phyloP scores from a whole-genome alignment of 2,113 vertebrate genomes.

The Pelvicachromis taeniatus region DNA sequence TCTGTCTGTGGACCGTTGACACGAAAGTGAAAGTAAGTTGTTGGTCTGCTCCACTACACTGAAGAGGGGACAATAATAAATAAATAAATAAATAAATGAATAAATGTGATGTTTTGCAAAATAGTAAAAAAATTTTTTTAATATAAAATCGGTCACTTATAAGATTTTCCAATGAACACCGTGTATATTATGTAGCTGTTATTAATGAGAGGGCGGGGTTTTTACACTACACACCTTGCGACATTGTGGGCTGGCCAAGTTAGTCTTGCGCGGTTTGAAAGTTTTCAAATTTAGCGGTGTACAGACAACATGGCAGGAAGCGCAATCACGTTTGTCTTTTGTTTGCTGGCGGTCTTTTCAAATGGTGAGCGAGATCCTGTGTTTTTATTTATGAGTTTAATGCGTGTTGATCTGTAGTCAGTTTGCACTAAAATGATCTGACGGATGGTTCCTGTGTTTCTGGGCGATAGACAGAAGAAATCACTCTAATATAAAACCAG shows the following conservation, averaged over 20 bases:
- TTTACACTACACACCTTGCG: too few relatives aligned
- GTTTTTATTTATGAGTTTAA: too few relatives aligned
- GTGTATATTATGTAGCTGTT: background rate
- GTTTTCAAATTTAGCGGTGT: background rate
- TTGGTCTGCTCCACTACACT: background rate
- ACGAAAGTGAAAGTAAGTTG: background rate
- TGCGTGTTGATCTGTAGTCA: background rate
- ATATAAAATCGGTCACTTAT: background rate
- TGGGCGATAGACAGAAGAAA: background rate
- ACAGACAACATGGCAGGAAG: too few relatives aligned
- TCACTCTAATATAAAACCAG: background rate
- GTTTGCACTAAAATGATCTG: background rate
- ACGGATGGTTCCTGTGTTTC: background rate
- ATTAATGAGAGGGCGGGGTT: too few relatives aligned
- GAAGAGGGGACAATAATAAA: background rate
- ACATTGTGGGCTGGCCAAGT: background rate
- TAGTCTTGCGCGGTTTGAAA: rapidly evolving
- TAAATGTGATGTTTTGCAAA: background rate
- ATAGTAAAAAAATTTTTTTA: rapidly evolving
- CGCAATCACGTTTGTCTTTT: too few relatives aligned
- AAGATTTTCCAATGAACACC: background rate
- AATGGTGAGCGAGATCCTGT: too few relatives aligned
- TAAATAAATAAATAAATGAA: background rate
- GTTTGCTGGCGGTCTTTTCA: too few relatives aligned
- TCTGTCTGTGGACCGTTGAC: background rate